phyloP scores from a whole-genome alignment of 2,888 invertebrate species.

The Argyresthia albistria region DNA sequence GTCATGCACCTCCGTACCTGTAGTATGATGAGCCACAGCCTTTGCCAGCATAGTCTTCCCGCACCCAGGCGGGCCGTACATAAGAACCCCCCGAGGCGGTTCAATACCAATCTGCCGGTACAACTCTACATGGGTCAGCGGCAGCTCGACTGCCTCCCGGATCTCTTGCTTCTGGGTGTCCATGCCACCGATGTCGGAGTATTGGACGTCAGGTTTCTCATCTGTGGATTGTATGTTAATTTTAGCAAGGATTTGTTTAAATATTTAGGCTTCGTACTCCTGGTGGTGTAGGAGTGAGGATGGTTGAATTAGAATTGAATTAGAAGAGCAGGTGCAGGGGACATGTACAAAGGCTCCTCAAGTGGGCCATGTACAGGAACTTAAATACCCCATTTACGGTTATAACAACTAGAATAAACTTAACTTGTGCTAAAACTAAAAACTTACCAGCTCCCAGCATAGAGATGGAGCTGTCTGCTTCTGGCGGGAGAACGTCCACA shows the following conservation, averaged over 20 bases:
- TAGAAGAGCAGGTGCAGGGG: too few species aligned
- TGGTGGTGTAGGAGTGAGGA: too few species aligned
- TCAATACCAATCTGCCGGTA: slow-evolving; percentile 99
- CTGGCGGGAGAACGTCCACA: slow-evolving; percentile 98
- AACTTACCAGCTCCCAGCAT: slow-evolving; percentile 91
- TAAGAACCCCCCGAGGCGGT: slow-evolving; percentile 96
- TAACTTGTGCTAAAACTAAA: background rate
- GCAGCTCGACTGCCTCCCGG: slow-evolving; percentile 97
- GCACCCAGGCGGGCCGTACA: slow-evolving; percentile 99
- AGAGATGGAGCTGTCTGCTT: slow-evolving; percentile 98
- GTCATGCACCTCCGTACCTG: slow-evolving; percentile 75
- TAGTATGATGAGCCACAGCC: slow-evolving; percentile 98
- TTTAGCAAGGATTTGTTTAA: too few species aligned
- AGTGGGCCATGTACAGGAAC: too few species aligned
- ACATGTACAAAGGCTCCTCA: too few species aligned
- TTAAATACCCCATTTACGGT: too few species aligned
- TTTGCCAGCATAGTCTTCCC: slow-evolving; percentile 99
- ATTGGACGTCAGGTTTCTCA: slow-evolving; percentile 98
- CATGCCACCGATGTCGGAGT: slow-evolving; percentile 99
- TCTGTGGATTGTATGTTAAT: slow-evolving; percentile 75
- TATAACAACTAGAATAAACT: too few species aligned
- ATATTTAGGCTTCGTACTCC: too few species aligned
- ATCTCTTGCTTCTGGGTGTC: slow-evolving; percentile 99
- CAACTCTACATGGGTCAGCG: slow-evolving; percentile 97
- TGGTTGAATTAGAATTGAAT: too few species aligned